phyloP scores from a whole-genome alignment of 2,888 invertebrate genomes.

The Drosophila greeni region DNA sequence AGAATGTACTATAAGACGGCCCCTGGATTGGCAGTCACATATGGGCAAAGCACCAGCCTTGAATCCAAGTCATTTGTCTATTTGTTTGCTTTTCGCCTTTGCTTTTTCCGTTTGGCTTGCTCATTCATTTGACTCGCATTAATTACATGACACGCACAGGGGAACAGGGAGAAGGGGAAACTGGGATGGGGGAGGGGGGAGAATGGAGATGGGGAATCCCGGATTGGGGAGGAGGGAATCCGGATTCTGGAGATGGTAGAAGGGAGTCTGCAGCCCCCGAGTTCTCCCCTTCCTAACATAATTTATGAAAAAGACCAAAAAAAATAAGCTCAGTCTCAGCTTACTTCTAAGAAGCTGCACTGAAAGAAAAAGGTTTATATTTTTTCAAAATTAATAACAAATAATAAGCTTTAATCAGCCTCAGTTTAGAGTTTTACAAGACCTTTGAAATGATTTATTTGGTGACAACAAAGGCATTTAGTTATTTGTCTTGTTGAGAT shows the following conservation, averaged over 20 bases:
- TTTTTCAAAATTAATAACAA: too few species aligned
- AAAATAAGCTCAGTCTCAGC: constrained; percentile 11
- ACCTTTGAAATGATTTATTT: background rate
- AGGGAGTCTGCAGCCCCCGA: too few species aligned
- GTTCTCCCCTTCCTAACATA: constrained; percentile 26
- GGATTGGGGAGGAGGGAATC: background rate
- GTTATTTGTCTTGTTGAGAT: background rate
- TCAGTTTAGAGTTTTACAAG: background rate
- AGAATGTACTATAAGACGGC: constrained; percentile 19
- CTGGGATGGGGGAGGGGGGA: constrained; percentile 6
- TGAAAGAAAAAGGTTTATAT: too few species aligned
- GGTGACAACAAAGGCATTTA: background rate
- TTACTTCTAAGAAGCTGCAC: background rate
- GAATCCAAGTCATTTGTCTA: constrained; percentile 58
- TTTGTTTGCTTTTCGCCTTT: constrained; percentile 41
- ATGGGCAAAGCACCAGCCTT: constrained; percentile 27
- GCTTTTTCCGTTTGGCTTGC: constrained; percentile 44
- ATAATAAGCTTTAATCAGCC: background rate
- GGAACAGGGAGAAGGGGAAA: constrained; percentile 27
- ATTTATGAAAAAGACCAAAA: constrained; percentile 69
- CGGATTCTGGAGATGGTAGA: too few species aligned
- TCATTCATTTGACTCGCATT: constrained; percentile 71
- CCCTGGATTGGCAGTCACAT: constrained; percentile 47
- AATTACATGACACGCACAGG: constrained; percentile 72
- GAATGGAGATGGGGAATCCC: constrained; percentile 3